Conservation (phyloP, 1,140 invertebrate species). For the Drosophila repleta region DNA sequence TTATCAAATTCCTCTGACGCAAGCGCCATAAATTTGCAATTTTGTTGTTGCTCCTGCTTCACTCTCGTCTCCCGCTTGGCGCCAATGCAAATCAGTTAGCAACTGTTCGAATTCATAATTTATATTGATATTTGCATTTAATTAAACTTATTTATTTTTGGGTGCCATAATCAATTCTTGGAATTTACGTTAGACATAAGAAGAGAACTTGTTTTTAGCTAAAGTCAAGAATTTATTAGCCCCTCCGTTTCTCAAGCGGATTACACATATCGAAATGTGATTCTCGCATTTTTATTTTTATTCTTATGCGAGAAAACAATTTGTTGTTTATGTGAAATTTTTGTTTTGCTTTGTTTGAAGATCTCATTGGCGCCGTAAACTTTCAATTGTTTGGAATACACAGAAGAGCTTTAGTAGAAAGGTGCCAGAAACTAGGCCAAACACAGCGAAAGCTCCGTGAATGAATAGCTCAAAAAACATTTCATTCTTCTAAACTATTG, state of each 20-base stretch:
- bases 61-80: constrained; percentile 45
- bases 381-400: constrained; percentile 18
- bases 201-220: constrained; percentile 25
- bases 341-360: not conserved
- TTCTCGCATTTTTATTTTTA: constrained; percentile 13
- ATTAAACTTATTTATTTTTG: constrained; percentile 39
- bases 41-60: constrained; percentile 6
- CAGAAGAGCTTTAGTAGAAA: not conserved
- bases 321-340: constrained; percentile 20
- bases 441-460: not conserved
- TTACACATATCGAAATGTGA: constrained; percentile 21
- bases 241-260: constrained; percentile 24
- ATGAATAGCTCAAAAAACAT: no score
- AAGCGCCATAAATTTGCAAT: constrained; percentile 48
- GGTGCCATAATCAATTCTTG: constrained; percentile 18
- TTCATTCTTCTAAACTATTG: no score
- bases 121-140: constrained; percentile 64
- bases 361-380: constrained; percentile 17
- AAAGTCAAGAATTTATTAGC: constrained; percentile 27
- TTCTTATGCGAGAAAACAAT: constrained; percentile 14
- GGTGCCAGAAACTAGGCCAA: constrained; percentile 3
- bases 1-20: constrained; percentile 25
- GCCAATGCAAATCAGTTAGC: constrained; percentile 73
- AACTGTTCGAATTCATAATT: constrained; percentile 59
- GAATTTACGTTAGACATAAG: constrained; percentile 17